These are phyloP conservation scores for Myrmophylax atrothorax DNA, from an alignment of 2,113 vertebrate species.

Conservation along the genomic window DNA sequence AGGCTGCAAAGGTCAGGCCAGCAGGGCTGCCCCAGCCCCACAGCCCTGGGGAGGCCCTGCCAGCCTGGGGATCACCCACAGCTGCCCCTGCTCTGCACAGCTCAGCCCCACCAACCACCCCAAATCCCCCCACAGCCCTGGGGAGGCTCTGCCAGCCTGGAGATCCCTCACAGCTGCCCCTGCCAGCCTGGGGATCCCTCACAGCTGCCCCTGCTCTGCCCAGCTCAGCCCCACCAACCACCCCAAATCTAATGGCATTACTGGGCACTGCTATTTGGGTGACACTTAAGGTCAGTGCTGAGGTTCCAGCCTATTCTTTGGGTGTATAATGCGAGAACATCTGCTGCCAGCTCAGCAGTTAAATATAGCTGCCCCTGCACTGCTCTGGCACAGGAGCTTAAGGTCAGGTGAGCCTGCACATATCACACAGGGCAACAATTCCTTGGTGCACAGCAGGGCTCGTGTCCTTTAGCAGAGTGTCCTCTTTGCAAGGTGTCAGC, in stretches of 20 bases:
- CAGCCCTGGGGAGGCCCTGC: not conserved
- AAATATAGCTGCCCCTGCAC: conserved; percentile 48
- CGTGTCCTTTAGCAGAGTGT: not conserved
- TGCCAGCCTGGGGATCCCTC: no score
- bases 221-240: not conserved
- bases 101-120: not conserved
- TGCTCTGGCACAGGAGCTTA: conserved; percentile 41
- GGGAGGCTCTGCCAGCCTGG: not conserved
- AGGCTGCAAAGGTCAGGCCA: conserved; percentile 51
- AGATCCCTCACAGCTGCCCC: not conserved
- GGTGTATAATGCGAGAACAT: not conserved
- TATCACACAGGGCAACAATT: not conserved
- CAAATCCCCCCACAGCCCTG: not conserved
- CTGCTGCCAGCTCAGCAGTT: conserved; percentile 41
- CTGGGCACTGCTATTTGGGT: not conserved
- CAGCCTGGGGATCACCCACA: not conserved
- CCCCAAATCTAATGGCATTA: not conserved
- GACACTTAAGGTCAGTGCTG: not conserved
- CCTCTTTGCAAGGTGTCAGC: not conserved
- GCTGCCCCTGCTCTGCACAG: not conserved
- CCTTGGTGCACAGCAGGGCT: not conserved
- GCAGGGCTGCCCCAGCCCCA: not conserved
- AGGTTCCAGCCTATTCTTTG: not conserved
- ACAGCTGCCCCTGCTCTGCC: not conserved
- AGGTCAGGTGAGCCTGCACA: conserved; percentile 56